Conservation (phyloP, 2,113 vertebrate species). For the Okapia johnstoni region DNA sequence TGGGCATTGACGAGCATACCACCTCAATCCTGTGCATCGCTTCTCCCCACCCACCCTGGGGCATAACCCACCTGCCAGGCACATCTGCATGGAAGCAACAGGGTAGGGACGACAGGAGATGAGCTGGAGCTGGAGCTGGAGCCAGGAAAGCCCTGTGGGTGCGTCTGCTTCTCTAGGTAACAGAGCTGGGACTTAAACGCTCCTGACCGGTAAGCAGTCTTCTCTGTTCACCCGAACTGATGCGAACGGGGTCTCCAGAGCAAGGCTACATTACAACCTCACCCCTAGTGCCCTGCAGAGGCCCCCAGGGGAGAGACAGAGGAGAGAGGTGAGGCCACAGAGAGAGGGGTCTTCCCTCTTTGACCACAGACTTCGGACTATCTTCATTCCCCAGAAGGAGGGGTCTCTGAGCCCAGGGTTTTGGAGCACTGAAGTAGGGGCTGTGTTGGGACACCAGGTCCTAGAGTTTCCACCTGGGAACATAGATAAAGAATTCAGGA, state of each 20-base stretch:
- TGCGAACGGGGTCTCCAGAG: neutral
- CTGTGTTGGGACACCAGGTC: neutral
- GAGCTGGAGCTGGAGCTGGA: too few relatives aligned
- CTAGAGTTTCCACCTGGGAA: neutral
- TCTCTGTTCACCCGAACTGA: neutral
- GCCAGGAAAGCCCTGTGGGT: accelerated
- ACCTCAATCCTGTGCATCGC: accelerated
- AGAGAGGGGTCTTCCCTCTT: neutral
- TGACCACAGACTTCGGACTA: neutral
- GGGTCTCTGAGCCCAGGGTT: neutral
- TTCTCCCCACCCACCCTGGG: neutral
- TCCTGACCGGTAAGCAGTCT: neutral
- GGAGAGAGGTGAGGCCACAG: neutral
- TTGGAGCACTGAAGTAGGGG: neutral
- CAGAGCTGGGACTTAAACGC: neutral
- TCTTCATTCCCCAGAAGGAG: neutral
- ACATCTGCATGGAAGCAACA: neutral
- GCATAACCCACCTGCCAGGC: too few relatives aligned
- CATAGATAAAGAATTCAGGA: accelerated
- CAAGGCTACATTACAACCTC: neutral
- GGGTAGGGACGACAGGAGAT: accelerated
- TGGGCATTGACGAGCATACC: accelerated
- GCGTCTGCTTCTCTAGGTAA: accelerated
- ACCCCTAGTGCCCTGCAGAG: neutral
- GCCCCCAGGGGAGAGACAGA: neutral